Conservation (phyloP, 2,888 invertebrate species). For the Xanthorhoe designata region DNA sequence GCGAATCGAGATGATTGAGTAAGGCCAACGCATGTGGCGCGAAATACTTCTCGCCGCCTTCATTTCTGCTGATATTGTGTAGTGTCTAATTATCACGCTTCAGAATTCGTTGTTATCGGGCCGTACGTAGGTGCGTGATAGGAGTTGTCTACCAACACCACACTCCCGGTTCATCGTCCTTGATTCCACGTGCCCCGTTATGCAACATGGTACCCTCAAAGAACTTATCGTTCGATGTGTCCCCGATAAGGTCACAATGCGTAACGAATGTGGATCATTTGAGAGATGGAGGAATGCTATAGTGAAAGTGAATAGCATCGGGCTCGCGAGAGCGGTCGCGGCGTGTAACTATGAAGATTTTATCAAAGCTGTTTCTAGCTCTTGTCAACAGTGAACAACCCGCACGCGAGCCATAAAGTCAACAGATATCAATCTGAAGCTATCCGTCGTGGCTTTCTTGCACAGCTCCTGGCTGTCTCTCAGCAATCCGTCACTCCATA, state of each 20-base stretch:
- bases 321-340: conserved; percentile 54
- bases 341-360: conserved; percentile 57
- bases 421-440: conserved; percentile 62
- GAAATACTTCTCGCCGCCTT: conserved; percentile 48
- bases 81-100: conserved; percentile 61
- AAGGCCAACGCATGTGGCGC: conserved; percentile 59
- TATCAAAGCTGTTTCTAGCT: conserved; percentile 60
- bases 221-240: conserved; percentile 53
- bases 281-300: conserved; percentile 50
- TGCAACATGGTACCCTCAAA: conserved; percentile 61
- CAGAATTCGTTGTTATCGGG: conserved; percentile 66
- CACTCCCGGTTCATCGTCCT: conserved; percentile 72
- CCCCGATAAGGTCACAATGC: conserved; percentile 52
- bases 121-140: conserved; percentile 67
- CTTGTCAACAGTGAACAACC: conserved; percentile 62
- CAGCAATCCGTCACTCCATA: conserved; percentile 63
- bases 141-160: conserved; percentile 67
- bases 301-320: conserved; percentile 66
- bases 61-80: conserved; percentile 44
- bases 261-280: conserved; percentile 43
- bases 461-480: conserved; percentile 48
- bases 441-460: conserved; percentile 56
- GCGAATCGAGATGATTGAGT: conserved; percentile 66
- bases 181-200: conserved; percentile 72
- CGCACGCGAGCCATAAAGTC: conserved; percentile 61